phyloP scores from a whole-genome alignment of 2,113 vertebrate genomes.

The Apteryx mantelli region DNA sequence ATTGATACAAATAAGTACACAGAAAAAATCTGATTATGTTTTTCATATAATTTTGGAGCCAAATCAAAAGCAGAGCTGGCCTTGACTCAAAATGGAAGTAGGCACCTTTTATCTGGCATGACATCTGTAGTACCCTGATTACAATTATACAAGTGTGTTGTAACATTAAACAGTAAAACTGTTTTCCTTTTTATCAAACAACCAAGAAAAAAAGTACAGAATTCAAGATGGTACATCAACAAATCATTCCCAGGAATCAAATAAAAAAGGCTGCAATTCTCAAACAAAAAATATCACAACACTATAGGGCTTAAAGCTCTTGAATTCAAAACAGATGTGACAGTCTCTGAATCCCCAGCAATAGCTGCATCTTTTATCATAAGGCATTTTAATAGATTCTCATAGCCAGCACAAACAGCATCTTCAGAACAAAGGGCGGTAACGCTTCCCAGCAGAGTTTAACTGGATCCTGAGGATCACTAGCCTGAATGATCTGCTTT shows the following conservation, averaged over 20 bases:
- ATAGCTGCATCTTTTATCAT: background rate
- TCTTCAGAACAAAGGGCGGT: constrained; percentile 38
- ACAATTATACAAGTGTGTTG: background rate
- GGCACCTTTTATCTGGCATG: background rate
- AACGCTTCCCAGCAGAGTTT: constrained; percentile 5
- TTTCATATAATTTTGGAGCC: background rate
- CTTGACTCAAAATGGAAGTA: background rate
- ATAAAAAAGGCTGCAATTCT: background rate
- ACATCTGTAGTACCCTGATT: rapidly evolving
- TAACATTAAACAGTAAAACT: background rate
- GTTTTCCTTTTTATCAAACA: background rate
- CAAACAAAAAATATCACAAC: background rate
- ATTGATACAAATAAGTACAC: background rate
- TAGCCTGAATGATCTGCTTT: background rate
- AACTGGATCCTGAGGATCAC: constrained; percentile 23
- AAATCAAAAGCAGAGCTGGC: background rate
- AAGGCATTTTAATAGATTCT: constrained; percentile 3
- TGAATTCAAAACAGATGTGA: constrained; percentile 33
- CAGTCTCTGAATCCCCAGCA: background rate
- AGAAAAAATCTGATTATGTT: background rate
- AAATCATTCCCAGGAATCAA: constrained; percentile 6
- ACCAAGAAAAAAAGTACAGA: background rate
- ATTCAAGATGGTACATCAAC: background rate
- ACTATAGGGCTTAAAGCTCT: background rate
- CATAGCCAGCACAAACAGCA: constrained; percentile 4